A percentile compares a stretch with the other conserved stretches of the same genome.
phyloP scores from a whole-genome alignment of 1,140 invertebrate genomes.

The Acyrthosiphon pisum region DNA sequence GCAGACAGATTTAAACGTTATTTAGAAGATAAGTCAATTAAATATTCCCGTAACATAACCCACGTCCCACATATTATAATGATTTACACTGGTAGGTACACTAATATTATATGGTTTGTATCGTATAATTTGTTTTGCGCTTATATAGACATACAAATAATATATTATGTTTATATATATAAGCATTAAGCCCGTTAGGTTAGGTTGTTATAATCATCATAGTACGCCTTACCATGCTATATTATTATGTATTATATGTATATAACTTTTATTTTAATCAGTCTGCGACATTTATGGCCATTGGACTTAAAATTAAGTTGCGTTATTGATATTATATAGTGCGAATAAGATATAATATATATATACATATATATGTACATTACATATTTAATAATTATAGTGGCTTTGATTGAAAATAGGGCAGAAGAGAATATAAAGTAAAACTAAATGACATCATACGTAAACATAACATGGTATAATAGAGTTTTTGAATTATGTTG shows the following conservation, averaged over 20 bases:
- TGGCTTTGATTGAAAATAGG: not conserved
- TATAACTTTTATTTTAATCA: not conserved
- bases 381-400: not conserved
- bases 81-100: not conserved
- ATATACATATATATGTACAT: not conserved
- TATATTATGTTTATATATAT: not conserved
- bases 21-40: slow-evolving; percentile 7
- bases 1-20: slow-evolving; percentile 5
- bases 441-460: not conserved
- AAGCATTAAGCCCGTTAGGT: not conserved
- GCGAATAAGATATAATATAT: not conserved
- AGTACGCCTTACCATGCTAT: not conserved
- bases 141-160: not conserved
- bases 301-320: too few species aligned
- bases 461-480: not conserved
- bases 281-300: too few species aligned
- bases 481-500: not conserved
- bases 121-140: not conserved
- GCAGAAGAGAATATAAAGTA: not conserved
- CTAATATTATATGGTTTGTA: not conserved
- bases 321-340: too few species aligned
- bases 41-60: not conserved
- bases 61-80: not conserved
- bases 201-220: not conserved
- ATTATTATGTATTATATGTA: too few species aligned